Conservation (phyloP, 1,140 invertebrate species). For the Drosophila ananassae region DNA sequence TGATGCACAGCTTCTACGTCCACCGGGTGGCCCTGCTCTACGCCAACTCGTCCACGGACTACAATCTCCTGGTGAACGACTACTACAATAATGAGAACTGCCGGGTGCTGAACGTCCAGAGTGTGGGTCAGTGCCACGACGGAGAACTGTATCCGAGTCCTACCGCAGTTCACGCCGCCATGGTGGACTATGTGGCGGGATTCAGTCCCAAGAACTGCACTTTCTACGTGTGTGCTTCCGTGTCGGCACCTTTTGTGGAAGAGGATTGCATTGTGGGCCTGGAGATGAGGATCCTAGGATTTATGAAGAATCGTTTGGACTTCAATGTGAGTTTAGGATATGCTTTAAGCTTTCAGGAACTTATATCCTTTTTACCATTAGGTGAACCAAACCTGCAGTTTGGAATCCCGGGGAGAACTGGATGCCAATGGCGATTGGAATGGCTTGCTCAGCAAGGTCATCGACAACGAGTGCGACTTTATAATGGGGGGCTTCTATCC, state of each 20-base stretch:
- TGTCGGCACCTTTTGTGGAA: conserved; percentile 78
- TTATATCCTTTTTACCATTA: conserved; percentile 6
- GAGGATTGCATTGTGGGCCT: conserved; percentile 66
- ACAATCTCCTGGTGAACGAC: conserved; percentile 72
- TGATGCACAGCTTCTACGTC: conserved; percentile 67
- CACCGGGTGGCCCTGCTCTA: conserved; percentile 74
- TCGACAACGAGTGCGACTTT: conserved; percentile 84
- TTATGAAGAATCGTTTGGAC: conserved; percentile 67
- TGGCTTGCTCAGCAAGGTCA: conserved; percentile 83
- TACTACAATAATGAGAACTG: conserved; percentile 75
- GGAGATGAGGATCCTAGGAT: conserved; percentile 70
- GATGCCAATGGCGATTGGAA: conserved; percentile 83
- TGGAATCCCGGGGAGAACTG: conserved; percentile 85
- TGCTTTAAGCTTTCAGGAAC: background rate
- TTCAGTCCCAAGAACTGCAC: conserved; percentile 72
- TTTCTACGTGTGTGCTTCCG: conserved; percentile 71
- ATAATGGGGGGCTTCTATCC: conserved; percentile 85
- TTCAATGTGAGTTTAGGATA: conserved; percentile 54
- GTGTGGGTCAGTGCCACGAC: conserved; percentile 60
- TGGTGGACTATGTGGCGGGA: conserved; percentile 53
- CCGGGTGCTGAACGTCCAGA: conserved; percentile 54
- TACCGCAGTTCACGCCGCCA: conserved; percentile 33
- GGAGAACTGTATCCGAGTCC: conserved; percentile 41
- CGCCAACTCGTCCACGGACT: conserved; percentile 49
- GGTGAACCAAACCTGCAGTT: conserved; percentile 83